Percentiles rank a stretch among this genome's conserved stretches.
phyloP scores from a whole-genome alignment of 1,140 invertebrate genomes.

The Sinonovacula constricta region DNA sequence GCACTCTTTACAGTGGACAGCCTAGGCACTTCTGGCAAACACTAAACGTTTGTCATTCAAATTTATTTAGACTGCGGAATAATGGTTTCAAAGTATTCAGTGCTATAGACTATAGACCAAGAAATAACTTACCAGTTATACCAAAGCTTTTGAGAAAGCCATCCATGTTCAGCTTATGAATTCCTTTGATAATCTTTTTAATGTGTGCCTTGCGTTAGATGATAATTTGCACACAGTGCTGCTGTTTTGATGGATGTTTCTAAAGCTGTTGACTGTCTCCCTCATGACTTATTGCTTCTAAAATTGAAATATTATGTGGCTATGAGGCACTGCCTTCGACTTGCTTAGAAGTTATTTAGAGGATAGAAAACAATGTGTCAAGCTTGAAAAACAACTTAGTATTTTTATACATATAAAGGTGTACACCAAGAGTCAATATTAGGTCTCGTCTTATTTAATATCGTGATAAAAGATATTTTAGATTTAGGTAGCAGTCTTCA shows the following conservation, averaged over 20 bases:
- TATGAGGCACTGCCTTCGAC: constrained; percentile 13
- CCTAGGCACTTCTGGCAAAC: too few species aligned
- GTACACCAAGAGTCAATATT: too few species aligned
- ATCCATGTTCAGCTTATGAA: constrained; percentile 2
- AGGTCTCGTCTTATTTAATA: not conserved
- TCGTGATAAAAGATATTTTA: constrained; percentile 30
- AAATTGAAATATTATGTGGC: constrained; percentile 16
- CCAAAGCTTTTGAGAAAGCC: constrained; percentile 42
- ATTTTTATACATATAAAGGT: too few species aligned
- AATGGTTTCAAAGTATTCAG: too few species aligned
- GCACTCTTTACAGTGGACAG: too few species aligned
- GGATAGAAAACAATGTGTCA: too few species aligned
- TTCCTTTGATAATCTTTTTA: constrained; percentile 25
- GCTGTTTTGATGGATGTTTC: constrained; percentile 41
- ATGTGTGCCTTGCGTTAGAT: constrained; percentile 27
- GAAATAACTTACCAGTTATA: too few species aligned
- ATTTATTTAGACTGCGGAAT: too few species aligned
- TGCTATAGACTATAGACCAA: too few species aligned
- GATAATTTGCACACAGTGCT: constrained; percentile 18
- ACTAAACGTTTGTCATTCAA: too few species aligned
- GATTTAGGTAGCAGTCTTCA: constrained; percentile 1
- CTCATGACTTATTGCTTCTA: constrained; percentile 3
- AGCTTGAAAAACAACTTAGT: not conserved
- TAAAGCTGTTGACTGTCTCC: constrained; percentile 35
- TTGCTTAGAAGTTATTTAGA: constrained; percentile 1